Conservation (phyloP, 1,140 invertebrate species). For the Caenorhabditis remanei region DNA sequence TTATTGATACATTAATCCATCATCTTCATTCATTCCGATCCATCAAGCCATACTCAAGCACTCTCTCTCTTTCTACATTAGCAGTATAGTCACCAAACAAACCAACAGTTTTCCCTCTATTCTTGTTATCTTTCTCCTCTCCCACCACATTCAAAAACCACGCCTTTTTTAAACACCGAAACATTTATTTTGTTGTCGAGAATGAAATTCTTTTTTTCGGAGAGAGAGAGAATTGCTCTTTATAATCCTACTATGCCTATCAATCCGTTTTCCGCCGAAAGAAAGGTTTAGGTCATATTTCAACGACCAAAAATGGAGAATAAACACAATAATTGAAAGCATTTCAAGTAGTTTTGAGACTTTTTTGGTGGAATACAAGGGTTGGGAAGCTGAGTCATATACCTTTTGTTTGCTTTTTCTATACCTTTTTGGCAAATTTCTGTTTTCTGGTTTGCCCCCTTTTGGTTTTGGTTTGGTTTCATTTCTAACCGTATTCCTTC, state of each 20-base stretch:
- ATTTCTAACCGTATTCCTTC: too few species aligned
- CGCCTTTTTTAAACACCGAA: slow-evolving; percentile 31
- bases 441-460: neutral
- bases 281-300: neutral
- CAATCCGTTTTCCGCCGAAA: neutral
- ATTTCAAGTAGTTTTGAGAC: neutral
- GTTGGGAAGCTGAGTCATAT: neutral
- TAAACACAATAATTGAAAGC: neutral
- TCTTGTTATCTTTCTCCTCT: slow-evolving; percentile 16
- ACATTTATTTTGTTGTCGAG: neutral
- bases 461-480: neutral
- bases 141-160: neutral
- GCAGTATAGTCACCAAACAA: neutral
- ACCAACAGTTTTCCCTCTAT: neutral
- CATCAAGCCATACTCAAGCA: too few species aligned
- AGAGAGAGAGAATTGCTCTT: neutral
- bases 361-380: too few species aligned
- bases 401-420: slow-evolving; percentile 1
- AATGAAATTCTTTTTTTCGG: neutral
- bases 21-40: too few species aligned
- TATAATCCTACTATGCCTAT: neutral
- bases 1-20: too few species aligned
- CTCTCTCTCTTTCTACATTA: too few species aligned
- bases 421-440: neutral
- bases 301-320: neutral